A percentile compares a stretch with the other conserved stretches of the same genome.
Conservation (phyloP, 2,797 vertebrate species). For the Xyrichtys novacula region DNA sequence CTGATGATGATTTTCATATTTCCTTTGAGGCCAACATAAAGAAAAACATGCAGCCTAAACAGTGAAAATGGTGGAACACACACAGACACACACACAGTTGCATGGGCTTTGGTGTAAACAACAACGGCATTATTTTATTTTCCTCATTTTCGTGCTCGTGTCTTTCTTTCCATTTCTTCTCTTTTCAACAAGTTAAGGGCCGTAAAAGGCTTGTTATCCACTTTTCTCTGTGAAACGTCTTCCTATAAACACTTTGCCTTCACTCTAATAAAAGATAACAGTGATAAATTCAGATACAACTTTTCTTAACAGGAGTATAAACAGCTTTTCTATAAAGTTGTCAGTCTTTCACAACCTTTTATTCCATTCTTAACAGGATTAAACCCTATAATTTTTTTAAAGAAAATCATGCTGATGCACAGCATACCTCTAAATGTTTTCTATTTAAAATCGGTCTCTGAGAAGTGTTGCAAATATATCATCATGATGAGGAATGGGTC, state of each 20-base stretch:
- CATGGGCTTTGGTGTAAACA: conserved; percentile 64
- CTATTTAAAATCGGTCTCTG: background rate
- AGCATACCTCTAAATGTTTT: conserved; percentile 3
- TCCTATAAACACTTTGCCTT: background rate
- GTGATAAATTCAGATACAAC: background rate
- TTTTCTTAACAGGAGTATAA: conserved; percentile 4
- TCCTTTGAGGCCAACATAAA: conserved; percentile 59
- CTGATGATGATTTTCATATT: conserved; percentile 57
- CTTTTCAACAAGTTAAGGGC: conserved; percentile 12
- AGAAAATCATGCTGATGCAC: conserved; percentile 15
- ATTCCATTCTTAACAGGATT: background rate
- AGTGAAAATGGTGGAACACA: conserved; percentile 63
- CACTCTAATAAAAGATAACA: conserved; percentile 11
- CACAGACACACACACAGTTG: conserved; percentile 45
- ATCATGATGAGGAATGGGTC: conserved; percentile 21
- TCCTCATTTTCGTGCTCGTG: conserved; percentile 45
- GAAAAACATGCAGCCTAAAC: conserved; percentile 57
- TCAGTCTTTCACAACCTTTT: background rate
- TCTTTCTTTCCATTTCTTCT: conserved; percentile 36
- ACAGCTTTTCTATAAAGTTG: conserved; percentile 6
- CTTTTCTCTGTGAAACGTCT: conserved; percentile 12
- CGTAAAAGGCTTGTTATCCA: conserved; percentile 3
- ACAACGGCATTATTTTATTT: conserved; percentile 68
- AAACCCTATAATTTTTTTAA: conserved; percentile 9
- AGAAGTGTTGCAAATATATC: background rate